Base-by-base conservation (phyloP, 2,113 vertebrate species). In the Dolichotis patagonum region DNA sequence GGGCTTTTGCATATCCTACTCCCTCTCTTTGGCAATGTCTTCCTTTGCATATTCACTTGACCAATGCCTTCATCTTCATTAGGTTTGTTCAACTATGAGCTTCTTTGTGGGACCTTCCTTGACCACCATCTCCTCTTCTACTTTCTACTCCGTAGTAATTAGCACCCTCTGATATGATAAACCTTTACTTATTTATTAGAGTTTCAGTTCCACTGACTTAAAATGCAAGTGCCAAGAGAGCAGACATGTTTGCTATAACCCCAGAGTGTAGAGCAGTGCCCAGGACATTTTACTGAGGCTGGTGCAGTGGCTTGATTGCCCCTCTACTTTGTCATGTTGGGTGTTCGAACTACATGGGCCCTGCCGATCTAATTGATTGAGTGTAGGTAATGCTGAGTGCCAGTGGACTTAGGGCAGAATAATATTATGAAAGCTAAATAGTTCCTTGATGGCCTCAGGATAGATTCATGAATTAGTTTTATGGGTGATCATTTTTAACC, bases 401-500 rank as follows among this genome's bases (percentile, higher is more conserved):
- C 20, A 8, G 38, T 32, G 73, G 69, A 94, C 49, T 84, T 89
- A 77, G 10, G 65, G 35, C 14, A 82, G 43, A 82, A 77, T 85
- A 78, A 17, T 78, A 30, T 43, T 62, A 49, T 32, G 82, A 54
- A 90, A 49, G 13, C 58, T 43, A 90, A 71, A 60, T 7, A 52
- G 62, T 82, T 96, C 86, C 92, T 95, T 88, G 90, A 80, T 49
- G 1, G 3, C 46, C 75, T 60, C 58, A 41, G 32, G 65, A 77
- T 86, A 94, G 49, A 65, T 19, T 54, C 63, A 63, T 49, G 56
- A 75, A 43, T 94, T 83, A 38, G 85, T 77, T 82, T 77, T 54
- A 32, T 38, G 62, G 75, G 56, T 88, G 67, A 77, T 87, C 13
- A 9, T 41, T 89, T 92, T 93, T 65, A 96, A 62, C 7, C 7